phyloP scores from a whole-genome alignment of 2,888 invertebrate genomes.

The Drosophila ochracea region DNA sequence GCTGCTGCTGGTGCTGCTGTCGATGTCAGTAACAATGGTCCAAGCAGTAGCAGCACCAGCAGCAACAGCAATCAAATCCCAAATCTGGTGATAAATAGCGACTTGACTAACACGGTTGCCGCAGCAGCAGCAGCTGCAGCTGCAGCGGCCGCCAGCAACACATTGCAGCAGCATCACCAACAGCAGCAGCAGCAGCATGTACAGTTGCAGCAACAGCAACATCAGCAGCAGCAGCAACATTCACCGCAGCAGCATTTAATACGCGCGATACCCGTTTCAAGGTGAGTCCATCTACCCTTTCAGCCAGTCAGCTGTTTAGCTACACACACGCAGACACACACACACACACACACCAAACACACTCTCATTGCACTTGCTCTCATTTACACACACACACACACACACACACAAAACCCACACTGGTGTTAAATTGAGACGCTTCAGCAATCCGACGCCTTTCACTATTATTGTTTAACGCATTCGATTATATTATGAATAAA shows the following conservation, averaged over 20 bases:
- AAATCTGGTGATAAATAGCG: conserved; percentile 57
- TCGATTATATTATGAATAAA: conserved; percentile 22
- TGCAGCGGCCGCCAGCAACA: conserved; percentile 58
- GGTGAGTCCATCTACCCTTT: conserved; percentile 70
- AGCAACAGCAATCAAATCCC: conserved; percentile 45
- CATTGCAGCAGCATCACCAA: conserved; percentile 66
- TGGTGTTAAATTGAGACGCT: conserved; percentile 24
- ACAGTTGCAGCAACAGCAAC: conserved; percentile 61
- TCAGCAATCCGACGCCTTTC: conserved; percentile 20
- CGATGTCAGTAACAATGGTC: conserved; percentile 20
- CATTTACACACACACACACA: not conserved
- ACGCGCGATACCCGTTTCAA: conserved; percentile 84
- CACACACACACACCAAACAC: conserved; percentile 5
- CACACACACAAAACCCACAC: conserved; percentile 5
- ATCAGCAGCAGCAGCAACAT: conserved; percentile 67
- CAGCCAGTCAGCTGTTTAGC: conserved; percentile 41
- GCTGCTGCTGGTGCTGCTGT: conserved; percentile 32
- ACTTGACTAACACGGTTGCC: conserved; percentile 59
- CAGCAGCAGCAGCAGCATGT: conserved; percentile 54
- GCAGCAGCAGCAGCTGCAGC: conserved; percentile 61
- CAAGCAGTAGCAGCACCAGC: conserved; percentile 29
- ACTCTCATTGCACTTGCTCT: not conserved
- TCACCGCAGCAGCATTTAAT: conserved; percentile 83
- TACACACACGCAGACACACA: conserved; percentile 14
- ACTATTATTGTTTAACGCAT: conserved; percentile 23